Evolutionary conservation across 2,797 vertebrate genomes (phyloP), one percentile per base, ranked within the genome.

Genomic region (Diceros bicornis): DNA sequence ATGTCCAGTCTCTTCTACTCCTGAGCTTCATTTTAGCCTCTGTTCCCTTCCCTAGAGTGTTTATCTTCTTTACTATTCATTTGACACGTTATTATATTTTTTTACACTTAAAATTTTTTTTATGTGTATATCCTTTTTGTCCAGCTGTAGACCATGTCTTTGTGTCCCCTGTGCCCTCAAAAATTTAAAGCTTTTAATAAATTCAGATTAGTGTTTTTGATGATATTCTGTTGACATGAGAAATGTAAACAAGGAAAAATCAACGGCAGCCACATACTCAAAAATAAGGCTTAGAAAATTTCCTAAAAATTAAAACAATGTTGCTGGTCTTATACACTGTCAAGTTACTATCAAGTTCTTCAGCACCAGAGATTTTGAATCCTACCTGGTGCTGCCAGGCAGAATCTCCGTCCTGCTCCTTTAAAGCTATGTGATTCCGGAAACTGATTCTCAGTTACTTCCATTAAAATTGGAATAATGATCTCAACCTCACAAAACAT

Each of bases 281-380:
- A 68, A 88, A 41, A 12, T 92, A 87, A 78, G 17, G 52, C 1
- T 84, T 64, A 61, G 20, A 77, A 89, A 86, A 37, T 27, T 20
- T 93, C 34, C 25, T 62, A 97, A 29, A 88, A 62, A 62, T 75
- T 50, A 52, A 94, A 96, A 93, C 32, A 78, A 6, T 69, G 6
- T 61, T 87, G 0, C 2, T n/a, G 34, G 3, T 72, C 6, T 79
- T 41, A 57, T 17, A 34, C 25, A 91, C 17, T 55, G 32, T 41
- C 41, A 41, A 41, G 41, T 72, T 96, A 37, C 32, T 87, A 18
- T 72, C 17, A 69, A 4, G 1, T 59, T 81, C 37, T 74, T 88
- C 29, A 88, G 27, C 4, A 14, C 5, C 2, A 77, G 27, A 74
- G 11, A 1, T 69, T 83, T 23, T 69, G 55, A 66, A 32, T 88